Evolutionary conservation across 2,888 invertebrate genomes (phyloP).

Genomic region (Trichogramma dendrolimi): DNA sequence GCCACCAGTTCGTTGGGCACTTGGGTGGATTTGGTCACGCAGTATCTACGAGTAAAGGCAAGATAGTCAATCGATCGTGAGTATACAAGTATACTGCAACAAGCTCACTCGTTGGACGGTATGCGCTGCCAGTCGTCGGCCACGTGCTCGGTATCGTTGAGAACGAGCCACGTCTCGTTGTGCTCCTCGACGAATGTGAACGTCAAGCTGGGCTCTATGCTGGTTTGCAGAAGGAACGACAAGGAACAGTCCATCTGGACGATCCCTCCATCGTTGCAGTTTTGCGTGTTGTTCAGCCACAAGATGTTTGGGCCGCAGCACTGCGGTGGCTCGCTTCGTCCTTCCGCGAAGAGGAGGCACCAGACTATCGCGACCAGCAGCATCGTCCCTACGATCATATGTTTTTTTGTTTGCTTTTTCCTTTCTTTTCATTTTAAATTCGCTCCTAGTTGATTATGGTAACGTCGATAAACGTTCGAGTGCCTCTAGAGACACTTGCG

Average conservation of each 20-base stretch:
- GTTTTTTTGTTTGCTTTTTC: no score
- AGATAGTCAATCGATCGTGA: neutral
- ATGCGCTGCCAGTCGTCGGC: constrained; percentile 16
- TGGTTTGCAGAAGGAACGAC: constrained; percentile 25
- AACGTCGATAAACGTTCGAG: no score
- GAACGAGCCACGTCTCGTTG: constrained; percentile 19
- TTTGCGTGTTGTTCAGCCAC: constrained; percentile 20
- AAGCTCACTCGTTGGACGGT: constrained; percentile 4
- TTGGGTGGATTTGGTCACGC: constrained; percentile 34
- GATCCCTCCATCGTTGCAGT: constrained; percentile 38
- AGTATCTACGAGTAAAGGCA: constrained; percentile 42
- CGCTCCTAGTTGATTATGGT: no score
- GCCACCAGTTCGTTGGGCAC: constrained; percentile 34
- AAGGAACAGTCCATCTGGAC: constrained; percentile 33
- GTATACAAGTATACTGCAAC: neutral
- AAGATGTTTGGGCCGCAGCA: constrained; percentile 18
- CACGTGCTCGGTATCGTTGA: neutral
- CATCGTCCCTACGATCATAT: neutral
- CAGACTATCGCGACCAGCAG: neutral
- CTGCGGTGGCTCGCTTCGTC: neutral
- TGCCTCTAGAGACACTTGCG: no score
- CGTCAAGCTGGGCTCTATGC: constrained; percentile 25
- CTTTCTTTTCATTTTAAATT: no score
- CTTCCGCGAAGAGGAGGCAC: neutral
- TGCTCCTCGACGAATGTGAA: constrained; percentile 14